These are phyloP conservation scores for Philopotamus ludificatus DNA, from an alignment of 1,140 invertebrate species.

Conservation along the genomic window DNA sequence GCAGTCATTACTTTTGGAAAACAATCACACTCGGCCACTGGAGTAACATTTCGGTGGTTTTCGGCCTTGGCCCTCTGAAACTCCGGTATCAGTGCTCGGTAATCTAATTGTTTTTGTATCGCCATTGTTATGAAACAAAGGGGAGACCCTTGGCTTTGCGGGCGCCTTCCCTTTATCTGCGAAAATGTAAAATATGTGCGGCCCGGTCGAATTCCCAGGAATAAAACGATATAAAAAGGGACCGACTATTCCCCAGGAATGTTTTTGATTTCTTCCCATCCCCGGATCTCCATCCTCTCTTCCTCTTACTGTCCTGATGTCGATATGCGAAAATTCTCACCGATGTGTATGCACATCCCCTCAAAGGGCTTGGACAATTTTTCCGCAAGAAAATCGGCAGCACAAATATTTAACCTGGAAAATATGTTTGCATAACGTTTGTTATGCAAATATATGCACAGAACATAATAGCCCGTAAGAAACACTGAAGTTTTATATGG, in stretches of 20 bases:
- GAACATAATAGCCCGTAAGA: too few species aligned
- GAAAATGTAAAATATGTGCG: conserved; percentile 30
- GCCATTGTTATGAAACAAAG: conserved; percentile 41
- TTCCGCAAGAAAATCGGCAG: too few species aligned
- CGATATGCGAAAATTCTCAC: not conserved
- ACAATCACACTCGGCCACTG: conserved; percentile 4
- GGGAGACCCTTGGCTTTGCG: conserved; percentile 29
- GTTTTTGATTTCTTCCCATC: conserved; percentile 9
- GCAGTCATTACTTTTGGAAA: not conserved
- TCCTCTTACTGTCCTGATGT: not conserved
- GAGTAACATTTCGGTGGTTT: conserved; percentile 7
- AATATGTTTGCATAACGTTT: too few species aligned
- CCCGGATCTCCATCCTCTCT: too few species aligned
- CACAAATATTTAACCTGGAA: too few species aligned
- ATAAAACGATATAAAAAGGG: conserved; percentile 15
- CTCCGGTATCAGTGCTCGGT: conserved; percentile 27
- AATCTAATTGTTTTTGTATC: conserved; percentile 42
- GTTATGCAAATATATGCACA: too few species aligned
- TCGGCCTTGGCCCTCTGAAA: conserved; percentile 8
- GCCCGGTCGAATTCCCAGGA: not conserved
- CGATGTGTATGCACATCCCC: not conserved
- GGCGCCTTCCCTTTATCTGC: conserved; percentile 29
- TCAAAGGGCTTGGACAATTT: too few species aligned
- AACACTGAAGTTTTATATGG: too few species aligned
- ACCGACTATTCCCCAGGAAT: not conserved